These are phyloP conservation scores for Ostrea denselamellosa DNA, from an alignment of 1,140 invertebrate genomes.

Conservation along the genomic window DNA sequence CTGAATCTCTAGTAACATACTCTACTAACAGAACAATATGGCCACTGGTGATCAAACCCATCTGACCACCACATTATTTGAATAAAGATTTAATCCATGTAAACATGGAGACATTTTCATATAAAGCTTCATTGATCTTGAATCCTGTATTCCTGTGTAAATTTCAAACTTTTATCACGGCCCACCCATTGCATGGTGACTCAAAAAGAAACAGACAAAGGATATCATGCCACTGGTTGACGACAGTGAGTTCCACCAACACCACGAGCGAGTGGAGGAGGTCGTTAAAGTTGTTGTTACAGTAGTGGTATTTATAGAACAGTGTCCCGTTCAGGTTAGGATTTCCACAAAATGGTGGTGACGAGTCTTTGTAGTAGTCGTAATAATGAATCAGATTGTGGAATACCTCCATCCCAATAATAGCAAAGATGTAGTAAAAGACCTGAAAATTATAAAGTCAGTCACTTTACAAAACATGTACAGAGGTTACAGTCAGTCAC, in stretches of 20 bases:
- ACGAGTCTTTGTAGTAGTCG: conserved; percentile 63
- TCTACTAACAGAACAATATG: no score
- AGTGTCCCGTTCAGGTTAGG: conserved; percentile 75
- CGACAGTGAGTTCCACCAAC: conserved; percentile 81
- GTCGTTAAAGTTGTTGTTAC: conserved; percentile 82
- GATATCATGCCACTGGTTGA: conserved; percentile 83
- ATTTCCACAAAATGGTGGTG: conserved; percentile 79
- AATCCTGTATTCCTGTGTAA: no score
- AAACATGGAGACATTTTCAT: no score
- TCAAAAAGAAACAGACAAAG: conserved; percentile 57
- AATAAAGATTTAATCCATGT: no score
- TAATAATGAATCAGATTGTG: conserved; percentile 75
- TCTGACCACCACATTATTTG: no score
- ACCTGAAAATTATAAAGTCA: conserved; percentile 69
- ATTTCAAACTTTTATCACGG: no score
- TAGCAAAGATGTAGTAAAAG: conserved; percentile 81
- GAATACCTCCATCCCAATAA: conserved; percentile 82
- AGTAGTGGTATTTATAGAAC: conserved; percentile 79
- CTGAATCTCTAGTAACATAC: no score
- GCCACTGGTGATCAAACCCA: no score
- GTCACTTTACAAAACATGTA: no score
- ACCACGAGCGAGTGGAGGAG: conserved; percentile 79
- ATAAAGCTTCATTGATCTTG: no score
- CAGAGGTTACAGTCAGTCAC: no score
- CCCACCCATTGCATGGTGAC: neutral